These are phyloP conservation scores for Lerista edwardsae DNA, from an alignment of 2,797 vertebrate genomes.

Conservation along the genomic window DNA sequence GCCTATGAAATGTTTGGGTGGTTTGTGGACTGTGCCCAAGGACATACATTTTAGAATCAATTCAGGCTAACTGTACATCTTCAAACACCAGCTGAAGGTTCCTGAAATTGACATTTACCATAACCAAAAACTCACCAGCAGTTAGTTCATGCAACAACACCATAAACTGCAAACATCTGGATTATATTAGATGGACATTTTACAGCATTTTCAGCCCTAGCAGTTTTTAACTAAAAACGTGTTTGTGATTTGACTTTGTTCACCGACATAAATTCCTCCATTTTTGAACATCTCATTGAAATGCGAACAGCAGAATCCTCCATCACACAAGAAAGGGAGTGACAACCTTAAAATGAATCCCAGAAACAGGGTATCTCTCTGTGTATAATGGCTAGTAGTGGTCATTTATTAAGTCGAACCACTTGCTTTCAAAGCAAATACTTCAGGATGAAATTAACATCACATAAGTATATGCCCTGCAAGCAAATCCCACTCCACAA, in stretches of 20 bases:
- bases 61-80: constrained; percentile 15
- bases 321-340: constrained; percentile 20
- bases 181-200: constrained; percentile 53
- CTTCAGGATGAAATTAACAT: constrained; percentile 23
- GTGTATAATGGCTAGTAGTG: not conserved
- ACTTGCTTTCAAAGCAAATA: constrained; percentile 38
- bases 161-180: constrained; percentile 56
- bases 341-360: constrained; percentile 42
- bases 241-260: constrained; percentile 55
- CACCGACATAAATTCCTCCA: constrained; percentile 42
- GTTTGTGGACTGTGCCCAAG: not conserved
- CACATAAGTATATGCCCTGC: constrained; percentile 2
- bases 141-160: constrained; percentile 15
- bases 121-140: constrained; percentile 3
- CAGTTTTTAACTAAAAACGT: constrained; percentile 1
- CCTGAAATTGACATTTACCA: constrained; percentile 35
- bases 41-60: not conserved
- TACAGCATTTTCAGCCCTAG: not conserved
- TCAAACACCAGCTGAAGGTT: constrained; percentile 20
- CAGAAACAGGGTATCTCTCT: constrained; percentile 3
- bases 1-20: not conserved
- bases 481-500: not conserved
- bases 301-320: not conserved
- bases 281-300: constrained; percentile 50
- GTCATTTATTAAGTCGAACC: constrained; percentile 5